Evolutionary conservation across 2,113 vertebrate genomes (phyloP), one percentile per base, ranked within the genome.

Genomic region (Plectropomus leopardus): DNA sequence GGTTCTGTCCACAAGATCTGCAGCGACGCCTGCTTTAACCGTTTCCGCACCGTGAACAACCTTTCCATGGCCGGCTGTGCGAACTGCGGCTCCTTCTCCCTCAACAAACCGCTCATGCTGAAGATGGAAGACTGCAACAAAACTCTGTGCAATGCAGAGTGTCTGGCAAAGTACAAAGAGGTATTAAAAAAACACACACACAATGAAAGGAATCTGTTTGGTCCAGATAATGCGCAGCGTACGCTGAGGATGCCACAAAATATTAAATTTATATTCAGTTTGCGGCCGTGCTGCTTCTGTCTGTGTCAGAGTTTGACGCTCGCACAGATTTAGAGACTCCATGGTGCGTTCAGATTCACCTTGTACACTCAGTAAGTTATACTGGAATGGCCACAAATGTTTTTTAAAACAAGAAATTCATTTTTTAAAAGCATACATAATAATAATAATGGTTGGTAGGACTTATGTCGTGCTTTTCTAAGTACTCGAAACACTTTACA

Each of bases 11-110:
- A 99, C 86, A 98, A 97, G 91, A 94, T 99, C 50, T 99, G 98
- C 94, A 98, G 98, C 0, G 97, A 99, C 13, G 83, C 90, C 72
- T 99, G 98, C 50, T 99, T 99, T 79, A 96, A 95, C 68, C 96
- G 96, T 42, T 99, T 99, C 93, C 97, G 98, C 3, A 92, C 95
- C 0, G 92, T 96, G 1, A 97, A 98, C 91, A 97, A 98, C 86
- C 86, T 99, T 72, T 95, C 95, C 26, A 96, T 99, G 96, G 96
- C 97, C 87, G 97, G 96, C 93, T 99, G 98, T 51, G 95, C 96
- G 53, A 96, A 95, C 68, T 99, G 98, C 7, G 96, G 97, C 1
- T 95, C 95, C 0, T 97, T 94, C 91, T 98, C 96, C 88, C 96
- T 96, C 82, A 95, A 90, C 67, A 96, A 96, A 17, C 95, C 96